These are phyloP conservation scores for Podarcis siculus DNA, from an alignment of 2,797 vertebrate species.

Conservation along the genomic window DNA sequence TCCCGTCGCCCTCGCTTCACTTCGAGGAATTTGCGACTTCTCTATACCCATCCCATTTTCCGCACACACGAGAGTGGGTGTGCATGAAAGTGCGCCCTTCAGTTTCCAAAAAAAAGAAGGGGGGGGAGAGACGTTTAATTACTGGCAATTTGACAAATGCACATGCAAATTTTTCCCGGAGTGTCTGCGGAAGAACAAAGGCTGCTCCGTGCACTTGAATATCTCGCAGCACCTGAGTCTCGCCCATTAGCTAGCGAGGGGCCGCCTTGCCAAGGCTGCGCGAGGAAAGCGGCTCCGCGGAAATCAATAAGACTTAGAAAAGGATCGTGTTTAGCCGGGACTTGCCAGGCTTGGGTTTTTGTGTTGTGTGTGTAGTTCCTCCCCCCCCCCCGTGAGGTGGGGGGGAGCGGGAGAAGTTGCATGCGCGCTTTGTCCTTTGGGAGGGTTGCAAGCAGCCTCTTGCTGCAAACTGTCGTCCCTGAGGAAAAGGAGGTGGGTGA, in stretches of 20 bases:
- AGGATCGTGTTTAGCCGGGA: neutral
- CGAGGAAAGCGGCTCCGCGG: neutral
- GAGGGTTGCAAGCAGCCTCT: neutral
- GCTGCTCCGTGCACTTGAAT: conserved; percentile 72
- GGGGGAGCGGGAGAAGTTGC: neutral
- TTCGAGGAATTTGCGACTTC: neutral
- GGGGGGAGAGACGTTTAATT: conserved; percentile 75
- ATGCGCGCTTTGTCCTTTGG: neutral
- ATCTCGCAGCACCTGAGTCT: conserved; percentile 69
- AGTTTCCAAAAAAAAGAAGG: conserved; percentile 44
- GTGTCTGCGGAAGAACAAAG: conserved; percentile 75
- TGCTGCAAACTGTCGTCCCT: neutral
- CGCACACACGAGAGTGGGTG: conserved; percentile 67
- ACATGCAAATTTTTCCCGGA: conserved; percentile 54
- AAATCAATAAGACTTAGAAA: neutral
- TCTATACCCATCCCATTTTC: conserved; percentile 24
- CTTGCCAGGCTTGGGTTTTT: neutral
- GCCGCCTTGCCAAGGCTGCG: neutral
- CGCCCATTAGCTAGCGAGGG: neutral
- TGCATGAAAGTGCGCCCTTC: conserved; percentile 54
- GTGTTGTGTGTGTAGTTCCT: too few relatives aligned
- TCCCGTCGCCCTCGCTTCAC: neutral
- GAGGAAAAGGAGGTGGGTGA: too few relatives aligned
- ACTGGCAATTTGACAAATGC: conserved; percentile 56
- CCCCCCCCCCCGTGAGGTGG: too few relatives aligned